Base-by-base conservation (phyloP, 2,888 invertebrate species). In the Ophioninae sp. region DNA sequence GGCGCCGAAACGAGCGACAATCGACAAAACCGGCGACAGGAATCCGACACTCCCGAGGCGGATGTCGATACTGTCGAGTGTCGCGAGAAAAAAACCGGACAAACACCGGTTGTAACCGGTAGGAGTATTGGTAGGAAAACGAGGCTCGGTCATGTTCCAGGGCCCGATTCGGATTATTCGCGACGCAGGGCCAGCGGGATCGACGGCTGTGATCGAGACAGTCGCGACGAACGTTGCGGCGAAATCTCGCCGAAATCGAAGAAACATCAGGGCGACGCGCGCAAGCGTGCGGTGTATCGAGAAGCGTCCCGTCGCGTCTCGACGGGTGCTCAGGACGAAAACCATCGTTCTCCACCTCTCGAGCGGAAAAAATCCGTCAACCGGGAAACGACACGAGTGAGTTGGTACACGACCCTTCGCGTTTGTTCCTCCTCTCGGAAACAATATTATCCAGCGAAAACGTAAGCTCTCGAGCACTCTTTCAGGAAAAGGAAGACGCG, bases 1-100 rank as follows among this genome's bases (percentile, higher is more conserved):
- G 82, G 82, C 5, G 59, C 79, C 51, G 61, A 81, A 30, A 1
- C 30, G 23, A 77, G 82, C 59, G 82, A 79, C 23, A 84, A 59
- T 64, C 41, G 41, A 13, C 30, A 64, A 22, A 56, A 72, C 44
- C 71, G 65, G 8, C 17, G 17, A 13, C 13, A 41, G 41, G 8
- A 41, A 9, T 41, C 17, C 17, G 17, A 13, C 17, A 51, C 72
- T 41, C 72, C 79, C 30, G 82, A 79, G 44, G 39, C 22, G 22
- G 73, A 79, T 7, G 23, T 20, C 13, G 61, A 44, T 1, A 77
- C 79, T 9, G 8, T 84, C 58, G 67, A 74, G 9, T 73, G 69
- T 10, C 82, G 82, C 30, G 65, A 73, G 0, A 58, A 76, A 6
- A 73, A 59, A 9, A 6, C 39, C 20, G 22, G 37, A 8, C 30